These are phyloP conservation scores for Zygogramma bicolorata DNA, from an alignment of 2,888 invertebrate genomes.

Conservation along the genomic window DNA sequence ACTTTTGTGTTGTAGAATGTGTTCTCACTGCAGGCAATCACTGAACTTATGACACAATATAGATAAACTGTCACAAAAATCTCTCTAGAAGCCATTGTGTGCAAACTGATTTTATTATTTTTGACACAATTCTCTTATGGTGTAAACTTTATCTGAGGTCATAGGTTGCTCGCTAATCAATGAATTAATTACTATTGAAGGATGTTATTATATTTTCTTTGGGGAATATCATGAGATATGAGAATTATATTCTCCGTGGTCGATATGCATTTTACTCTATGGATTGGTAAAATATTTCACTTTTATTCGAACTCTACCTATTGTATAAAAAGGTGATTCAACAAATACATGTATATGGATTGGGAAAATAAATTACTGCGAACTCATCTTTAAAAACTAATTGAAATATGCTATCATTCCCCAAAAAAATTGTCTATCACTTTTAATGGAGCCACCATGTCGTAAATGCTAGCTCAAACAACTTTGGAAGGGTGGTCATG, in stretches of 20 bases:
- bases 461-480: no score
- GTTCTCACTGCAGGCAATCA: slow-evolving; percentile 45
- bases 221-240: neutral
- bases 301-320: no score
- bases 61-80: neutral
- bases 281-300: no score
- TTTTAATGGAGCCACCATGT: no score
- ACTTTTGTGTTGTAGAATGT: slow-evolving; percentile 57
- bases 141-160: slow-evolving; percentile 26
- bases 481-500: no score
- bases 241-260: neutral
- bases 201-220: neutral
- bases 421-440: no score
- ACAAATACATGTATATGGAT: no score
- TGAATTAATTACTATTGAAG: slow-evolving; percentile 33
- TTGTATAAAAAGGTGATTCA: no score
- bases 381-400: no score
- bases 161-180: slow-evolving; percentile 24
- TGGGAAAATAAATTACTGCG: no score
- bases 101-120: slow-evolving; percentile 7
- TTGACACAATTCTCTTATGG: slow-evolving; percentile 3
- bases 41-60: neutral
- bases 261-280: no score
- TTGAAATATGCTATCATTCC: no score
- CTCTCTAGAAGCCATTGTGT: slow-evolving; percentile 7